Conservation (phyloP, 2,888 invertebrate species). For the Lypha dubia region DNA sequence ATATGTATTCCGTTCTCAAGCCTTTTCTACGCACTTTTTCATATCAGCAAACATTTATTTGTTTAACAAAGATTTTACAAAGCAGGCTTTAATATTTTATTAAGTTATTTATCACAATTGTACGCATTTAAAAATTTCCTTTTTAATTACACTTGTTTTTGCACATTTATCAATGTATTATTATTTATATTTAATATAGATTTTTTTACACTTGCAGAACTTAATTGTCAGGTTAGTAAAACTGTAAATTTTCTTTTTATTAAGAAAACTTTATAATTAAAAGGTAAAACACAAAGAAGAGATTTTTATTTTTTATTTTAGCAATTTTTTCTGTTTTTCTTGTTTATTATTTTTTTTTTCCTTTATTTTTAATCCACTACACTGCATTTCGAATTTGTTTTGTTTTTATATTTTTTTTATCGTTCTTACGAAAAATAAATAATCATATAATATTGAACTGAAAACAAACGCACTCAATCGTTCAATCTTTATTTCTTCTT, state of each 20-base stretch:
- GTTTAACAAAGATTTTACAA: neutral
- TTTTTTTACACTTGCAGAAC: neutral
- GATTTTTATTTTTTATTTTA: constrained; percentile 23
- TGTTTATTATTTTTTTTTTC: neutral
- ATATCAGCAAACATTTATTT: neutral
- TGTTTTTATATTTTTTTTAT: constrained; percentile 13
- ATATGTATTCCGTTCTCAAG: no score
- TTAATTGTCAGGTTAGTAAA: constrained; percentile 35
- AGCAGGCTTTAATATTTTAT: neutral
- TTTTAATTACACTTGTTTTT: neutral
- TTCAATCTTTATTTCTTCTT: constrained; percentile 24
- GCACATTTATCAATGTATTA: neutral
- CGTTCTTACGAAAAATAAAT: constrained; percentile 17
- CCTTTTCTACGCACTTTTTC: neutral
- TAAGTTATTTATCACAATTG: constrained; percentile 25
- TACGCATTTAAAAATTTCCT: constrained; percentile 7
- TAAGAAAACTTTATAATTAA: constrained; percentile 18
- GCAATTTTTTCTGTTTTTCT: constrained; percentile 14
- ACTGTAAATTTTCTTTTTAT: constrained; percentile 33
- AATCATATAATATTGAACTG: constrained; percentile 18
- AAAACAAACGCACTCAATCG: constrained; percentile 22
- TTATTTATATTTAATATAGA: constrained; percentile 1
- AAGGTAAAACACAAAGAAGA: neutral
- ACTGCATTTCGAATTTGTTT: constrained; percentile 32
- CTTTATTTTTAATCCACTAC: constrained; percentile 6